Evolutionary conservation across 2,797 vertebrate genomes (phyloP), one percentile per base, ranked within the genome.

Genomic region (Tiaroga cobitis): DNA sequence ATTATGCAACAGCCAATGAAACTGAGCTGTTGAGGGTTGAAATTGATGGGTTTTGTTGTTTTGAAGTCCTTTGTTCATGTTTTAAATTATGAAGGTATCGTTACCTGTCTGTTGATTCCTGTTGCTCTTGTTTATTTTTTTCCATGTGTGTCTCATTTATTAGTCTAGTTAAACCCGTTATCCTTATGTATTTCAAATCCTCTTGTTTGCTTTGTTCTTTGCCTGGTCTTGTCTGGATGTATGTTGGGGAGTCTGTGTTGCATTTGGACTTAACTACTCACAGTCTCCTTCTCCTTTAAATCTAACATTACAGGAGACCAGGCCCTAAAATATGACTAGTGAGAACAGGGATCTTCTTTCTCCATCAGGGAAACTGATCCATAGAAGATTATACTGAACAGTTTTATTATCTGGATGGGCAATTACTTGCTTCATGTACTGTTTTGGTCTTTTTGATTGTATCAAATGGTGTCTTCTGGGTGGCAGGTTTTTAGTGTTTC

Each of bases 11-110:
- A 41, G 70, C n/a, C 70, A 51, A 51, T 51, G 13, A 18, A n/a
- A n/a, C 51, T 54, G 51, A 54, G 18, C 49, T 19, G 49, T 21
- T 19, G 2, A 21, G 49, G 54, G 56, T 59, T 61, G 56, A n/a
- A 59, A 26, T 61, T 13, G 24, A 61, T n/a, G 21, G 8, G 46
- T 67, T 6, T 49, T 46, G 39, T 21, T 43, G 59, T 51, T 69
- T 69, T 80, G 11, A 80, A 49, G 10, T 68, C 8, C 29, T 49
- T 37, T 56, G 15, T 70, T 81, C n/a, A 9, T 72, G 80, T 59
- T 59, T 72, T 29, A 41, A 29, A 43, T 81, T 43, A 29, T 16
- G 51, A 11, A 81, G n/a, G 37, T 72, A 54, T 69, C 0, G 26
- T 59, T 81, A 59, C 18, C 24, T 37, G 24, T 39, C 24, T 56